A percentile compares a stretch with the other conserved stretches of the same genome.
phyloP scores from a whole-genome alignment of 2,888 invertebrate species.

The Dromius quadrimaculatus region DNA sequence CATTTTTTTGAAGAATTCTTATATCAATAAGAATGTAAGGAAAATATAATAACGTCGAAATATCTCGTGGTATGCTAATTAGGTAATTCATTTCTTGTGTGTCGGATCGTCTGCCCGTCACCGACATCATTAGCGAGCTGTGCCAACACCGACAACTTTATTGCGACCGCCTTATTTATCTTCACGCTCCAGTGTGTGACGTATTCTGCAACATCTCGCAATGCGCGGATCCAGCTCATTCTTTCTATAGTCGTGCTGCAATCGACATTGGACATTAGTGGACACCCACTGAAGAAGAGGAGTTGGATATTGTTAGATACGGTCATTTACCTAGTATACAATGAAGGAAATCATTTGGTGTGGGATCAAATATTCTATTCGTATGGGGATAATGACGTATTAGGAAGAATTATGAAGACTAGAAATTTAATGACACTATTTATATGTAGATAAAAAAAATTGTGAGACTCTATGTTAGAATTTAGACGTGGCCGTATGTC shows the following conservation, averaged over 20 bases:
- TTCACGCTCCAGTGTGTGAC: slow-evolving; percentile 6
- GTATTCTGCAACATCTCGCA: slow-evolving; percentile 15
- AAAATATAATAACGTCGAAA: not conserved
- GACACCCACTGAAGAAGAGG: slow-evolving; percentile 33
- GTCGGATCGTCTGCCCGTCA: slow-evolving; percentile 15
- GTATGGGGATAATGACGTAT: too few relatives aligned
- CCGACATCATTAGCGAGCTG: slow-evolving; percentile 37
- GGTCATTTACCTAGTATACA: slow-evolving; percentile 45
- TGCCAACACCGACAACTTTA: slow-evolving; percentile 45
- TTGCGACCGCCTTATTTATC: slow-evolving; percentile 40
- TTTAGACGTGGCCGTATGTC: too few relatives aligned
- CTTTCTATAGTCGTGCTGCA: slow-evolving; percentile 28
- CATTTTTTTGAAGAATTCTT: too few relatives aligned
- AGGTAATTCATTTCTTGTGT: slow-evolving; percentile 15
- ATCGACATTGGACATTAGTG: slow-evolving; percentile 19
- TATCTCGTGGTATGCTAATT: slow-evolving; percentile 12
- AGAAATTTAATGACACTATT: too few relatives aligned
- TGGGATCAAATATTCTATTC: too few relatives aligned
- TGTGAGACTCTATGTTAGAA: too few relatives aligned
- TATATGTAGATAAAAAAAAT: too few relatives aligned
- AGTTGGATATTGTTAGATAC: not conserved
- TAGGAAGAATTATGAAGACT: too few relatives aligned
- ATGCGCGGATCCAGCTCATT: not conserved
- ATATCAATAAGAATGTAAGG: not conserved
- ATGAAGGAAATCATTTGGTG: not conserved